Evolutionary conservation across 1,140 invertebrate genomes (phyloP), one percentile per base, ranked within the genome.

Genomic region (Andricus grossulariae): DNA sequence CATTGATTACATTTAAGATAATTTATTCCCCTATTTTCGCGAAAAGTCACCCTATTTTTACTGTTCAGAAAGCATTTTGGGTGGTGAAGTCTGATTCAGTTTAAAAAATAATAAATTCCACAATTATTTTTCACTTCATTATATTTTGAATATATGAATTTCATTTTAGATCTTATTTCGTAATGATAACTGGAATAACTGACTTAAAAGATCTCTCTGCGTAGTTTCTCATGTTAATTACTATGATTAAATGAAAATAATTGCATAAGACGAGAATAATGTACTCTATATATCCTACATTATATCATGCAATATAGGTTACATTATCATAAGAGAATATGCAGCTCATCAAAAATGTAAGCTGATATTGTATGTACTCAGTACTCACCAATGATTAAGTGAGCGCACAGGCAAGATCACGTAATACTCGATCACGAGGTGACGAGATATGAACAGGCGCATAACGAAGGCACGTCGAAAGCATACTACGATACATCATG

Each of bases 391-490:
- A 66, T 66, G 60, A 66, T 66, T 66, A 66, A 66, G 60, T 45
- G 60, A 66, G 60, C 39, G 25, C 60, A 39, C 1, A 16, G 60
- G 60, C 25, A 66, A 66, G 60, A 66, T 66, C 60, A 66, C 60
- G 60, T 66, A 66, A 66, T 45, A 39, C 60, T 39, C 60, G 60
- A 81, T 84, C 80, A 55, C 55, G 52, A 51, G 55, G 79, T 78
- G 79, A 81, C 78, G 80, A 81, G 81, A 84, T 85, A 85, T 76
- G 81, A 83, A 78, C 77, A 75, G 70, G 60, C 45, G 70, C 77
- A 83, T 84, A 84, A 85, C 83, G 79, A 85, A 84, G 84, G 84
- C 83, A 85, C 84, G 84, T 85, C 82, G 84, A 83, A 84, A 79
- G 81, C 83, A 84, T 57, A 81, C 75, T 55, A 73, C 77, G 72